Evolutionary conservation across 2,888 invertebrate species (phyloP).

Genomic region (Amaurobius ferox): DNA sequence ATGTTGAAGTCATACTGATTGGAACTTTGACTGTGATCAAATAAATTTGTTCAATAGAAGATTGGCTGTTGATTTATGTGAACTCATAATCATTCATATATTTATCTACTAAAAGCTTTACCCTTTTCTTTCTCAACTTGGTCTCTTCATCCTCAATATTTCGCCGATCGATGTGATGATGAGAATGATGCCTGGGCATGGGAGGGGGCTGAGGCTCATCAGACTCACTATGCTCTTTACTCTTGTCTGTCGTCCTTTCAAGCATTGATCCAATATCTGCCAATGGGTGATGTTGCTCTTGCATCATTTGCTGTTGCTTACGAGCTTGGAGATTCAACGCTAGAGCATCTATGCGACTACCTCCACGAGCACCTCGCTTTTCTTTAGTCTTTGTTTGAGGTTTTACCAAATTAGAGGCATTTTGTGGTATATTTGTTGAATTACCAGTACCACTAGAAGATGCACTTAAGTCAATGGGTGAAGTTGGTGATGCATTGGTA

Average conservation of each 20-base stretch:
- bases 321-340: conserved; percentile 75
- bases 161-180: conserved; percentile 48
- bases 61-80: too few species aligned
- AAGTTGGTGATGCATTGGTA: conserved; percentile 57
- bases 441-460: conserved; percentile 39
- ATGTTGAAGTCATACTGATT: too few species aligned
- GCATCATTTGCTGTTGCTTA: conserved; percentile 72
- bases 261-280: conserved; percentile 64
- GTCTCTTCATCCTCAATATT: conserved; percentile 60
- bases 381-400: conserved; percentile 25
- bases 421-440: neutral
- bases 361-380: conserved; percentile 64
- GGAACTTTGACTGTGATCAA: too few species aligned
- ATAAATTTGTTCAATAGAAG: too few species aligned
- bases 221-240: conserved; percentile 41
- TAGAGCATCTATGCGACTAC: conserved; percentile 75
- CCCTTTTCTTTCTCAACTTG: conserved; percentile 64
- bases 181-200: conserved; percentile 37
- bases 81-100: too few species aligned
- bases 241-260: conserved; percentile 39
- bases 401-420: conserved; percentile 2
- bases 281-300: conserved; percentile 63
- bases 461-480: conserved; percentile 74
- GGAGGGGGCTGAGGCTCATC: conserved; percentile 27
- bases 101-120: conserved; percentile 17